These are phyloP conservation scores for Anguilla anguilla DNA, from an alignment of 2,797 vertebrate species.

Conservation along the genomic window DNA sequence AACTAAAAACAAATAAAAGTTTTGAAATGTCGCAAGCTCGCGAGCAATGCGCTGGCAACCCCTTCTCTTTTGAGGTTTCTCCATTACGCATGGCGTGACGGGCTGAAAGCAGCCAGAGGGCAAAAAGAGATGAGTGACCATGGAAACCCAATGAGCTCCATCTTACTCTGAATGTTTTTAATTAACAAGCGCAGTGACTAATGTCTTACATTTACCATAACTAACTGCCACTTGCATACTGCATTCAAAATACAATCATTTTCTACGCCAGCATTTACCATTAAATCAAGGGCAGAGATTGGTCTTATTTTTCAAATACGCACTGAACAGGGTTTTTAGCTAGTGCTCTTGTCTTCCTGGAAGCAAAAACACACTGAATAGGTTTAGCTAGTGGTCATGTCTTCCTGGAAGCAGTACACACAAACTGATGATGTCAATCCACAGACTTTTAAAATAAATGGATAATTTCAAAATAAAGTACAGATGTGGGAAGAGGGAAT, in stretches of 20 bases:
- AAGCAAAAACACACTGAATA: background rate
- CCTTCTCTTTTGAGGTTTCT: background rate
- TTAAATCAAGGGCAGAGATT: background rate
- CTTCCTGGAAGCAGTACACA: background rate
- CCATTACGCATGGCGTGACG: background rate
- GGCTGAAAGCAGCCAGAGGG: background rate
- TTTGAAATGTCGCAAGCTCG: background rate
- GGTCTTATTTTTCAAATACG: background rate
- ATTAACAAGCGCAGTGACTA: background rate
- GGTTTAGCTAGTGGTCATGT: background rate
- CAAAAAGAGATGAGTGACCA: background rate
- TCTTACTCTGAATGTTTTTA: background rate
- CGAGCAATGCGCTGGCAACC: background rate
- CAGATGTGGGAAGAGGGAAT: background rate
- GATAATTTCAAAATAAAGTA: background rate
- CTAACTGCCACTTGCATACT: constrained; percentile 6
- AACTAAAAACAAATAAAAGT: background rate
- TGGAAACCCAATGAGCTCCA: constrained; percentile 1
- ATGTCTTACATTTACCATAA: background rate
- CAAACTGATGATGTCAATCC: background rate
- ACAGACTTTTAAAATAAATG: background rate
- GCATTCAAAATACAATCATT: background rate
- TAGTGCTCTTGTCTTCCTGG: background rate
- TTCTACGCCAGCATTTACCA: background rate
- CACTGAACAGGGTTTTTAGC: background rate